These are phyloP conservation scores for Scaptomyza polygonia DNA, from an alignment of 2,888 invertebrate genomes.

Conservation along the genomic window DNA sequence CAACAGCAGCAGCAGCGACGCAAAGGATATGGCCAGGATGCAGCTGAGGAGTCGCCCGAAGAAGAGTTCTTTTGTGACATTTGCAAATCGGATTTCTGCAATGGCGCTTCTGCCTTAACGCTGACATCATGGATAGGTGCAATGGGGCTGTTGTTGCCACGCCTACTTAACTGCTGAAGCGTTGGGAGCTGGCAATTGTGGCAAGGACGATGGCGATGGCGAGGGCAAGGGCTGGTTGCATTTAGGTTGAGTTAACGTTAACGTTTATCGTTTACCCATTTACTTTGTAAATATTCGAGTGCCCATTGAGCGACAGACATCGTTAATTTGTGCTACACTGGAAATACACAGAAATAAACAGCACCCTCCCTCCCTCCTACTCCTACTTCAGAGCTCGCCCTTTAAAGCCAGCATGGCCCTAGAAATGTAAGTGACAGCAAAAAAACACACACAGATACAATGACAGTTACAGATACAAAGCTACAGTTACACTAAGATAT, in stretches of 20 bases:
- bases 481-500: conserved; percentile 10
- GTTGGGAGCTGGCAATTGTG: conserved; percentile 1
- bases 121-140: conserved; percentile 26
- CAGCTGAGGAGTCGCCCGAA: conserved; percentile 42
- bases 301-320: conserved; percentile 46
- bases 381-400: conserved; percentile 6
- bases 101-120: conserved; percentile 69
- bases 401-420: conserved; percentile 39
- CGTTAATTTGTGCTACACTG: neutral
- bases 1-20: conserved; percentile 50
- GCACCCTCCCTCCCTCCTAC: conserved; percentile 5
- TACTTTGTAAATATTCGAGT: conserved; percentile 74
- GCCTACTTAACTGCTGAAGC: conserved; percentile 46
- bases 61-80: conserved; percentile 82
- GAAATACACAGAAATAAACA: conserved; percentile 11
- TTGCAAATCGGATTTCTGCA: conserved; percentile 81
- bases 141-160: conserved; percentile 35
- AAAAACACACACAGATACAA: conserved; percentile 32
- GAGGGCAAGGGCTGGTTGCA: conserved; percentile 55
- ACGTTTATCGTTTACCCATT: conserved; percentile 59
- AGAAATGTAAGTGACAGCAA: conserved; percentile 59
- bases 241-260: conserved; percentile 64
- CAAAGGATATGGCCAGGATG: conserved; percentile 53
- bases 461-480: conserved; percentile 14
- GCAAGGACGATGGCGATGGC: too few relatives aligned